phyloP scores from a whole-genome alignment of 2,113 vertebrate species.

The Pampusana beccarii region DNA sequence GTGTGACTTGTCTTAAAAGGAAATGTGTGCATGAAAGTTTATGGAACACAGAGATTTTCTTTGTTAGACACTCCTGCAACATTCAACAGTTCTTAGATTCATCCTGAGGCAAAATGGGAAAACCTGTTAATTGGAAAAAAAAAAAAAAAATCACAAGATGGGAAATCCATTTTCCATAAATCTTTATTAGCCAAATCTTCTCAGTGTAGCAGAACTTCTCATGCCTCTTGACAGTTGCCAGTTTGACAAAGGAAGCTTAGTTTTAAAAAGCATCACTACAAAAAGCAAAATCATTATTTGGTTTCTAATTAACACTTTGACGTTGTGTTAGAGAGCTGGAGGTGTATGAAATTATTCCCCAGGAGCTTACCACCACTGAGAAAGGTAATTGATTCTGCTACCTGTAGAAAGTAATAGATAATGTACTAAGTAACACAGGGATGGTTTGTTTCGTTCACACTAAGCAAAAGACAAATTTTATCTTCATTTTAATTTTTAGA shows the following conservation, averaged over 20 bases:
- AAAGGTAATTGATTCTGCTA: constrained; percentile 49
- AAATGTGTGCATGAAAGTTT: accelerated
- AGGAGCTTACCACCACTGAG: background rate
- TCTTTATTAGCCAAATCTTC: background rate
- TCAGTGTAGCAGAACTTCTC: background rate
- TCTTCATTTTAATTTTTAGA: constrained; percentile 56
- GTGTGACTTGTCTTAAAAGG: background rate
- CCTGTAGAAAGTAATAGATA: constrained; percentile 30
- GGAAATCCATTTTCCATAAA: background rate
- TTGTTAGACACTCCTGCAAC: background rate
- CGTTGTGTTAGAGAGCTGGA: background rate
- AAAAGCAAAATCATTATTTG: background rate
- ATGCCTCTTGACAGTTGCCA: background rate
- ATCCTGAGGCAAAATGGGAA: background rate
- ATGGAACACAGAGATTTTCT: background rate
- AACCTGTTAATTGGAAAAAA: background rate
- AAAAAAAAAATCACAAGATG: background rate
- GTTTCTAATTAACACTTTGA: constrained; percentile 3
- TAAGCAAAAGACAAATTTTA: constrained; percentile 55
- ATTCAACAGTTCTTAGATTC: background rate
- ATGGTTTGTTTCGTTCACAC: background rate
- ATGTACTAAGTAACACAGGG: background rate
- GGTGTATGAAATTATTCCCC: constrained; percentile 17
- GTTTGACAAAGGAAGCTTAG: background rate
- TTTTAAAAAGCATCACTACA: background rate